These are phyloP conservation scores for Chaetophractus vellerosus DNA, from an alignment of 2,797 vertebrate genomes.

Conservation along the genomic window DNA sequence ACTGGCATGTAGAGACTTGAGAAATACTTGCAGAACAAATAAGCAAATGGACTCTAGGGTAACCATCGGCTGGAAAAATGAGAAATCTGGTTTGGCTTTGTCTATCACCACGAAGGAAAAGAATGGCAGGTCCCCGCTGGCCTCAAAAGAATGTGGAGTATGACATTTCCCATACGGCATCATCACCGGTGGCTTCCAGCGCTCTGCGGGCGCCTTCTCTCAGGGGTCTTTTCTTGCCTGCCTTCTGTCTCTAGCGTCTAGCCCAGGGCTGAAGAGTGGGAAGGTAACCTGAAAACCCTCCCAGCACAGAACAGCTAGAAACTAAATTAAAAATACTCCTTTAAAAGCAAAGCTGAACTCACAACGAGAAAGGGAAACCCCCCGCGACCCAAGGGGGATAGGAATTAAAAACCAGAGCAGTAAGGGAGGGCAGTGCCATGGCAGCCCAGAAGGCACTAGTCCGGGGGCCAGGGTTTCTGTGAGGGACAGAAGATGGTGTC, in stretches of 20 bases:
- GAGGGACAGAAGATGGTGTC: background rate
- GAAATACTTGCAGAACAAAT: slow-evolving; percentile 37
- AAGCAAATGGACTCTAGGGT: background rate
- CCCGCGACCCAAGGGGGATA: background rate
- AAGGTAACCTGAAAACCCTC: background rate
- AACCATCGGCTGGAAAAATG: background rate
- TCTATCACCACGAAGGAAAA: background rate
- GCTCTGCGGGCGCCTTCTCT: background rate
- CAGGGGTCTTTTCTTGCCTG: background rate
- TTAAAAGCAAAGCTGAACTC: background rate
- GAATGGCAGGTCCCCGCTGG: background rate
- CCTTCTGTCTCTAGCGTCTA: background rate
- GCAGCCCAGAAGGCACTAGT: background rate
- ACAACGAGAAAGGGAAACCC: background rate
- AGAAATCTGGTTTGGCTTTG: background rate
- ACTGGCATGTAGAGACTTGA: background rate
- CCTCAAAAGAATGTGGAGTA: background rate
- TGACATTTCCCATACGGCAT: background rate
- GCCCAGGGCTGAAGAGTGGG: background rate
- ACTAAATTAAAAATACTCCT: background rate
- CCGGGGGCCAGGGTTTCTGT: background rate
- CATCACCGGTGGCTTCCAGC: background rate
- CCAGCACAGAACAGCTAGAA: background rate
- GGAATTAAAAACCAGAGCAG: background rate
- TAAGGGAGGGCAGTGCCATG: background rate